Base-by-base conservation (phyloP, 1,140 invertebrate genomes). In the Drosophila jambulina region DNA sequence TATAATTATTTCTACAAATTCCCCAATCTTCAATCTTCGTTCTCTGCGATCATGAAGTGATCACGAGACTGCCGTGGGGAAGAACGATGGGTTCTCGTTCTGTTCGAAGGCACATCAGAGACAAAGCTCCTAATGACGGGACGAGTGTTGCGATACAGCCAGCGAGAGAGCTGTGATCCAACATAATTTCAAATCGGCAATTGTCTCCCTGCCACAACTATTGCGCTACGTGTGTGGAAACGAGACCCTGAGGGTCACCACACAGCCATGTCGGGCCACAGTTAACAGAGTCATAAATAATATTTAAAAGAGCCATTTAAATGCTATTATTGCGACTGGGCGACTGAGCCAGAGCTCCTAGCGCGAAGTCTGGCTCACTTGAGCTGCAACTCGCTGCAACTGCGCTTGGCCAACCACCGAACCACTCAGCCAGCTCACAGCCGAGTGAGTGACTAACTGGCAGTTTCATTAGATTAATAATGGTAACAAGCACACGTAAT, bases 1-100 rank as follows among this genome's bases (percentile, higher is more conserved):
- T 88, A 86, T 88, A 86, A 86, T 86, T 86, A 86, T 86, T 67
- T 86, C 62, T 70, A 83, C 65, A 72, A 86, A 85, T 85, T 85
- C 77, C 57, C 61, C 51, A 80, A 69, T 80, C 78, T 64, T 67
- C 51, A 81, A 78, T 80, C 78, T 78, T 77, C 63, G 29, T 49
- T 71, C 36, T 57, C 49, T 25, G 45, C 29, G 40, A 69, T 64
- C 56, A 79, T 56, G 29, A 75, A 58, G 72, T 48, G 65, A 59
- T 69, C 64, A 71, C 78, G 69, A 68, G 61, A 57, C 63, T 68
- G 57, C 51, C 45, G 45, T 57, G 46, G 58, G 40, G 75, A 46
- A 59, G 57, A 71, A 36, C 59, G 27, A 43, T 63, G 34, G 42
- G 25, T 64, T 45, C 45, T 29, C 23, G 36, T 54, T 54, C 51